Base-by-base conservation (phyloP, 2,797 vertebrate genomes). In the Myotis myotis region DNA sequence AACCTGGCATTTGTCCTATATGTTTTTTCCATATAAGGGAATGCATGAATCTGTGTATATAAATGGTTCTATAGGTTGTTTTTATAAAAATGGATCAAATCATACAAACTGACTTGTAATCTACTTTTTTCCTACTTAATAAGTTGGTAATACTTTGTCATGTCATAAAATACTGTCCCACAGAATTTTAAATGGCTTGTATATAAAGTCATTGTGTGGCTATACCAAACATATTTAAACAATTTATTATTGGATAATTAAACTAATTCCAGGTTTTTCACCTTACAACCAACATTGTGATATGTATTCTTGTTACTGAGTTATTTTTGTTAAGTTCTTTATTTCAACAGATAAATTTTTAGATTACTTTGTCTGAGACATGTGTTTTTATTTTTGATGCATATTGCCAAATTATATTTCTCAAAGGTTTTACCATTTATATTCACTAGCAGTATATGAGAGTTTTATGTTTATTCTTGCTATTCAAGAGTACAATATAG, bases 391-490 rank as follows among this genome's bases (percentile, higher is more conserved):
- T 36, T 41, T 75, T 91, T 53, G 20, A 53, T 88, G 44, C 9
- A 41, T 55, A 36, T 19, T 91, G 36, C 25, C 17, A 72, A 51
- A 71, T 78, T 80, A 7, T 1, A 82, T 28, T 78, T 92, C 23
- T 92, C 38, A 55, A 71, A 92, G 33, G 10, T 53, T 80, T 82
- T 20, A 51, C 78, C 72, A 64, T 2, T 78, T 84, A 84, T 62
- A 4, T 76, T 93, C 16, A 82, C 20, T 80, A 28, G 83, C 9
- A 71, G 38, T 36, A 13, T 53, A 20, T 47, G 38, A 85, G n/a
- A 86, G 20, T 28, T 89, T 85, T 55, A 49, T 62, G 13, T 89
- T 96, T 79, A 60, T 87, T 83, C n/a, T 95, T 86, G 44, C 23
- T 74, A 47, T 72, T 94, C 53, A 47, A 49, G 38, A 93, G 38